Conservation (phyloP, 2,888 invertebrate species). For the Melanostoma mellinum region DNA sequence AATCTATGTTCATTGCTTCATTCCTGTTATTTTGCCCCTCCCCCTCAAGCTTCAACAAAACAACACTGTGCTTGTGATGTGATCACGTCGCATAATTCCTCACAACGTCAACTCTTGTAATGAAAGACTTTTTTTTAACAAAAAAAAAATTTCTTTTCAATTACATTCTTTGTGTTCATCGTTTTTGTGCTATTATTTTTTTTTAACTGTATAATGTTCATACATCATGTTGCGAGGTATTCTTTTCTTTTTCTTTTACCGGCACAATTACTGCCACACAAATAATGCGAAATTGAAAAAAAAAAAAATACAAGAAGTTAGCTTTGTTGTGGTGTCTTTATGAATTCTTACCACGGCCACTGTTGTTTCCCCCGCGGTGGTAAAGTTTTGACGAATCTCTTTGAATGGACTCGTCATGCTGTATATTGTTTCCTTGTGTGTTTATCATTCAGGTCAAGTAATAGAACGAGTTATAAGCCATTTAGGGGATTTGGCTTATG, state of each 20-base stretch:
- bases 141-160: slow-evolving; percentile 8
- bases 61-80: not conserved
- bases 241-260: not conserved
- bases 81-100: slow-evolving; percentile 52
- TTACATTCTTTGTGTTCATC: slow-evolving; percentile 19
- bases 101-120: slow-evolving; percentile 35
- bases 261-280: slow-evolving; percentile 8
- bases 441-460: slow-evolving; percentile 38
- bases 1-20: slow-evolving; percentile 33
- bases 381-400: slow-evolving; percentile 40
- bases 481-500: slow-evolving; percentile 30
- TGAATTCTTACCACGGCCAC: not conserved
- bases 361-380: slow-evolving; percentile 6
- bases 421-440: slow-evolving; percentile 17
- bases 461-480: slow-evolving; percentile 44
- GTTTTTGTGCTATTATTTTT: slow-evolving; percentile 10
- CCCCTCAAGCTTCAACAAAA: not conserved
- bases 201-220: slow-evolving; percentile 28
- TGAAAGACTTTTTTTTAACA: not conserved
- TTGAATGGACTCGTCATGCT: slow-evolving; percentile 33
- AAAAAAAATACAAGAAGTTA: not conserved
- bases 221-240: slow-evolving; percentile 25
- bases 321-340: slow-evolving; percentile 11
- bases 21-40: not conserved
- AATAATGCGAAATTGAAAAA: not conserved